Evolutionary conservation across 2,797 vertebrate species (phyloP).

Genomic region (Spheniscus humboldti): DNA sequence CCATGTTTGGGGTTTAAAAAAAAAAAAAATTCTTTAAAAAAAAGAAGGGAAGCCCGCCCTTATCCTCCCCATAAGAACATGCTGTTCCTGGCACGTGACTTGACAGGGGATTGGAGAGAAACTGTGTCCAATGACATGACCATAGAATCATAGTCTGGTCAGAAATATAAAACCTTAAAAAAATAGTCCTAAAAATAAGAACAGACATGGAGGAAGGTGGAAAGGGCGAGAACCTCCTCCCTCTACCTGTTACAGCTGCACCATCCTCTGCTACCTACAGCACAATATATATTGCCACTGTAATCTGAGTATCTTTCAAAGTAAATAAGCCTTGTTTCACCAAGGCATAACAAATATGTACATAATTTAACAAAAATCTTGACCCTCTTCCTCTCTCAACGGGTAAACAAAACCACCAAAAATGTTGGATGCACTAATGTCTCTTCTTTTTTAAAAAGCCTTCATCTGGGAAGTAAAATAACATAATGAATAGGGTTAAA

Average conservation of each 20-base stretch:
- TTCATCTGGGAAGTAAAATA: not conserved
- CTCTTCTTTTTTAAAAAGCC: not conserved
- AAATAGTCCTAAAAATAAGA: not conserved
- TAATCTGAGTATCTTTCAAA: not conserved
- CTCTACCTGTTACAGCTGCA: not conserved
- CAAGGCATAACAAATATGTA: not conserved
- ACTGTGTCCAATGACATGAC: not conserved
- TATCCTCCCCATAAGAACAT: not conserved
- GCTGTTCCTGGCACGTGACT: not conserved
- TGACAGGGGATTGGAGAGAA: not conserved
- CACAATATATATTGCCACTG: not conserved
- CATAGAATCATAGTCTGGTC: not conserved
- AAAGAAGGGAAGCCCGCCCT: not conserved
- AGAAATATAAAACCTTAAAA: not conserved
- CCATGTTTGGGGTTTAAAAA: too few species aligned
- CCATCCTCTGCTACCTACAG: not conserved
- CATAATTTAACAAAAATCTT: not conserved
- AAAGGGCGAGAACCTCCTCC: not conserved
- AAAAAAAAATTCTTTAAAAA: too few species aligned
- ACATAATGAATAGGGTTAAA: not conserved
- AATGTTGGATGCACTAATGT: not conserved
- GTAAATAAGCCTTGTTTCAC: not conserved
- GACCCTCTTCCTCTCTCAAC: not conserved
- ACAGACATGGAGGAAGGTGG: not conserved
- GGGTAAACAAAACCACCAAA: not conserved